These are phyloP conservation scores for Pyrrhosoma nymphula DNA, from an alignment of 2,888 invertebrate species.

Conservation along the genomic window DNA sequence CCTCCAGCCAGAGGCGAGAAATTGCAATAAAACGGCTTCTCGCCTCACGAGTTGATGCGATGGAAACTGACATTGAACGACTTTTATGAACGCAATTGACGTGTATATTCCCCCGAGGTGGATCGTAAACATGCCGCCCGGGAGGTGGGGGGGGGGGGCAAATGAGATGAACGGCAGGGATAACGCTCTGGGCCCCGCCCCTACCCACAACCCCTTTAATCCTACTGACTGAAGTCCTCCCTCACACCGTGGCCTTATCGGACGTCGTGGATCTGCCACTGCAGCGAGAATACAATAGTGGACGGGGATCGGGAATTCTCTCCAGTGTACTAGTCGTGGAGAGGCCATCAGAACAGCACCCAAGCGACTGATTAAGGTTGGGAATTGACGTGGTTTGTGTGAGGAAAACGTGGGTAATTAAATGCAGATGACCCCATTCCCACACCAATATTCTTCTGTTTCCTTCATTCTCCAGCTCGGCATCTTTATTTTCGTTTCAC, in stretches of 20 bases:
- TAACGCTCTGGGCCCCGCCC: not conserved
- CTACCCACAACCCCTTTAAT: not conserved
- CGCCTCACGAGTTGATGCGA: not conserved
- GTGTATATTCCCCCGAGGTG: slow-evolving; percentile 38
- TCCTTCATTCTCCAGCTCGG: not conserved
- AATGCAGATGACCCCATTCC: slow-evolving; percentile 62
- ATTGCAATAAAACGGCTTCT: not conserved
- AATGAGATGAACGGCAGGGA: slow-evolving; percentile 17
- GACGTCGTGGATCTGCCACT: not conserved
- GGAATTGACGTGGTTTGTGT: not conserved
- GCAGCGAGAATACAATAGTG: not conserved
- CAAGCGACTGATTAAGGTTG: not conserved
- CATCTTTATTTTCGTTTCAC: not conserved
- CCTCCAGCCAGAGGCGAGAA: not conserved
- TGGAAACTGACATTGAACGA: slow-evolving; percentile 40
- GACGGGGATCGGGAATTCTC: not conserved
- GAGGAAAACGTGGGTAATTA: slow-evolving; percentile 37
- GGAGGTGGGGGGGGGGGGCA: not conserved
- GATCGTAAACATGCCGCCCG: slow-evolving; percentile 48
- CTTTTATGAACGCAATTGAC: slow-evolving; percentile 61
- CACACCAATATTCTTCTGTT: slow-evolving; percentile 6
- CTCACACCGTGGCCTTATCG: not conserved
- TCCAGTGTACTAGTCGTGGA: not conserved
- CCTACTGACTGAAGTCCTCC: not conserved
- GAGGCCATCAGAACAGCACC: not conserved